Evolutionary conservation across 1,140 invertebrate species (phyloP), one percentile per base, ranked within the genome.

Genomic region (Leptoteleia sp.): DNA sequence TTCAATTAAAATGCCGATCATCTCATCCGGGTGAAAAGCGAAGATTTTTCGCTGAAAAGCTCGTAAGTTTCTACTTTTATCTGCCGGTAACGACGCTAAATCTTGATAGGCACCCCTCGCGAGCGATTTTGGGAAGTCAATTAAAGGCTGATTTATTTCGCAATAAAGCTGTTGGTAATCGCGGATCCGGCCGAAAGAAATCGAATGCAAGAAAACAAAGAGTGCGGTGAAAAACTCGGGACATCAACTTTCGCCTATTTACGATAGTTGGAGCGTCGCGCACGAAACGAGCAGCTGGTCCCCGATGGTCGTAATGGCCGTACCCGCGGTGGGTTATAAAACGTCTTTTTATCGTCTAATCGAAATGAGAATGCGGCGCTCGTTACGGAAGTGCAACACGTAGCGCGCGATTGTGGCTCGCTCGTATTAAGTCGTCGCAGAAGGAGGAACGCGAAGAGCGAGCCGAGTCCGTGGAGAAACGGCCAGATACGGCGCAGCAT

Each of bases 271-370:
- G 31, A 42, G 22, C 16, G 48, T 37, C 50, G 37, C 55, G 57
- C 40, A 33, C 61, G 25, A 47, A 75, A 55, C 29, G 52, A 40
- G 54, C 48, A 61, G 55, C 45, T 48, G 64, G 54, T 52, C n/a
- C 55, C 55, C 61, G 47, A 31, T 57, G 37, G 13, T 17, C 45
- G 54, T 68, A 55, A 57, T 55, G 48, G 54, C 25, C 38, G 43
- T 48, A n/a, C n/a, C 31, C 45, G 48, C 40, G 50, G 40, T 71
- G 77, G 65, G 65, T 76, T 76, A 78, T 79, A 72, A 81, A 68
- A 67, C 54, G 68, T 54, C 76, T 67, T 72, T 79, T 77, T 81
- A 82, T 76, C 64, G 64, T 64, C 43, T 54, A 76, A 73, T 76
- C 81, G 59, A 73, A 72, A 76, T 64, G 70, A 79, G 59, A 75